These are phyloP conservation scores for Cassiopea xamachana DNA, from an alignment of 30 jellyfish, hydroid and myxozoan genomes.

Conservation along the genomic window DNA sequence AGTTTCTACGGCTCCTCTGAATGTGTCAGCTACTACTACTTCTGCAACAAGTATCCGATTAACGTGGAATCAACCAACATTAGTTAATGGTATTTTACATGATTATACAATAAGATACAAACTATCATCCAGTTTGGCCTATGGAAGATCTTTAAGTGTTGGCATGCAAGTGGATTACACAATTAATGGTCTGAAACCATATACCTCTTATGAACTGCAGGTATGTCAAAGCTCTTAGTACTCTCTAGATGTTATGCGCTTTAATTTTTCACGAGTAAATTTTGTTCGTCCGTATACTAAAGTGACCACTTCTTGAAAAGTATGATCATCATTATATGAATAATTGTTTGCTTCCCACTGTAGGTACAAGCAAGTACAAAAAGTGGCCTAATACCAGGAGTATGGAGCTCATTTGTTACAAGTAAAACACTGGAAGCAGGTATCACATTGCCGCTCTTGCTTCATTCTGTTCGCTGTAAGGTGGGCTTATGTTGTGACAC, in stretches of 20 bases:
- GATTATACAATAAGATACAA: conserved; percentile 48
- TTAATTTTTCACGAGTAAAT: not conserved
- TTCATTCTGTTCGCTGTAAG: not conserved
- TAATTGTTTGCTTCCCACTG: not conserved
- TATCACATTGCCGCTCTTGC: too few relatives aligned
- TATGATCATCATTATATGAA: not conserved
- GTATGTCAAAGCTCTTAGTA: not conserved
- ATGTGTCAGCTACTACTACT: too few relatives aligned
- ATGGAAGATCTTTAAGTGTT: not conserved
- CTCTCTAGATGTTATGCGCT: not conserved
- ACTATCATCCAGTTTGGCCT: not conserved
- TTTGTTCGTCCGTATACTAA: not conserved
- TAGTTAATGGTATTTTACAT: conserved; percentile 69
- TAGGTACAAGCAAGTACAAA: conserved; percentile 58
- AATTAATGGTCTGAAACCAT: conserved; percentile 11
- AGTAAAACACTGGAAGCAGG: not conserved
- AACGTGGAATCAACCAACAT: not conserved
- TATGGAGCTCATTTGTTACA: conserved; percentile 20
- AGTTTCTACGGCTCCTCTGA: too few relatives aligned
- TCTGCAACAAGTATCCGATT: too few relatives aligned
- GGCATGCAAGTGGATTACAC: not conserved
- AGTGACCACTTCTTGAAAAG: not conserved
- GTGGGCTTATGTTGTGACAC: too few relatives aligned
- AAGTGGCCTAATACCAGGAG: conserved; percentile 31
- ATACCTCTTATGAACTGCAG: conserved; percentile 27